Percentiles rank a stretch among this genome's conserved stretches.
Evolutionary conservation across 2,797 vertebrate genomes (phyloP).

Genomic region (Arnoldichthys spilopterus): DNA sequence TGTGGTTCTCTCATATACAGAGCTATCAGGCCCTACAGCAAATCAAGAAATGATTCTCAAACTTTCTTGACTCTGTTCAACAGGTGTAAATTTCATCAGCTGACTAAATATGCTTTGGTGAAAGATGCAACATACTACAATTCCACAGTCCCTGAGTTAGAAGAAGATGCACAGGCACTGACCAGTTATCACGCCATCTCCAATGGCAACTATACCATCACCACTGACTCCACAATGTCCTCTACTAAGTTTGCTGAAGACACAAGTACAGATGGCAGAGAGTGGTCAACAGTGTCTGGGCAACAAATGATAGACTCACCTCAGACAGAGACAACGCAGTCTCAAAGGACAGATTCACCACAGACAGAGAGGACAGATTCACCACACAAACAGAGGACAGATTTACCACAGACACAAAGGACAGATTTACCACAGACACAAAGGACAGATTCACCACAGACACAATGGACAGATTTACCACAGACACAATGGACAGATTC

Average conservation of each 20-base stretch:
- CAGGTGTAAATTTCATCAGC: conserved; percentile 78
- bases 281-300: not conserved
- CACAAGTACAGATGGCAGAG: not conserved
- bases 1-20: no score
- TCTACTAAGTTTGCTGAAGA: conserved; percentile 11
- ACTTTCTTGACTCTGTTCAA: not conserved
- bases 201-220: not conserved
- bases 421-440: no score
- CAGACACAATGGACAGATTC: not conserved
- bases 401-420: no score
- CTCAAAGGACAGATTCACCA: no score
- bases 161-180: conserved; percentile 44
- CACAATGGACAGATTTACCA: not conserved
- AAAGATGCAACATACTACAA: conserved; percentile 75
- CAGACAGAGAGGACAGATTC: no score
- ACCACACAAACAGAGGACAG: no score
- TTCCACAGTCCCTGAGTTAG: conserved; percentile 27
- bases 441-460: no score
- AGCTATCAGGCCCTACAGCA: not conserved
- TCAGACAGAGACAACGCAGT: not conserved
- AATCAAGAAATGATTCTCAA: not conserved
- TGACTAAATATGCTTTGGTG: conserved; percentile 78
- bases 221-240: conserved; percentile 4
- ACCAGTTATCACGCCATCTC: conserved; percentile 38
- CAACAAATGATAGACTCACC: not conserved